Percentiles rank a stretch among this genome's conserved stretches.
phyloP scores from a whole-genome alignment of 1,140 invertebrate species.

The Platorchestia sp. region DNA sequence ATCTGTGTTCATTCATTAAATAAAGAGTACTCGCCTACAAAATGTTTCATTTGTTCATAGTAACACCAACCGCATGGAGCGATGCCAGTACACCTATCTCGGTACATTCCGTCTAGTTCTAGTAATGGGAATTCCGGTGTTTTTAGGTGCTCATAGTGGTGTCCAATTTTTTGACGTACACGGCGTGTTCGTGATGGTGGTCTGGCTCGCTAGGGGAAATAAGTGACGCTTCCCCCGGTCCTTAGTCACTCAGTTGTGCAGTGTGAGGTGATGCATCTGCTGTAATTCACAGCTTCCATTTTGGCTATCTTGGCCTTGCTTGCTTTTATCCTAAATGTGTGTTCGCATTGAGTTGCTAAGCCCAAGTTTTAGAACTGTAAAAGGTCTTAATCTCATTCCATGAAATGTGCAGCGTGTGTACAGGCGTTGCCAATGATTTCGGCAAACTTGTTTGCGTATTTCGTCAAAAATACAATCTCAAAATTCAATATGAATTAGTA shows the following conservation, averaged over 20 bases:
- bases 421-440: too few relatives aligned
- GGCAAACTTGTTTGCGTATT: too few relatives aligned
- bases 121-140: background rate
- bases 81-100: background rate
- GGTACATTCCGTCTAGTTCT: background rate
- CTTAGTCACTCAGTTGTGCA: background rate
- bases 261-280: background rate
- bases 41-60: background rate
- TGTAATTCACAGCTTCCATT: background rate
- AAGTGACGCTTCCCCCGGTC: slow-evolving; percentile 31
- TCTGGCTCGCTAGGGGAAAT: slow-evolving; percentile 31
- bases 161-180: background rate
- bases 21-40: background rate
- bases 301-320: too few relatives aligned
- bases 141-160: background rate
- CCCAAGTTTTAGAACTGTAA: too few relatives aligned
- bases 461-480: too few relatives aligned
- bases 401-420: too few relatives aligned
- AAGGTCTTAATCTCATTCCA: too few relatives aligned
- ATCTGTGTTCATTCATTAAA: background rate
- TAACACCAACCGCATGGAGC: background rate
- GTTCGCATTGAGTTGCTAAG: too few relatives aligned
- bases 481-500: too few relatives aligned
- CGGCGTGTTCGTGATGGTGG: background rate
- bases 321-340: too few relatives aligned